Evolutionary conservation across 1,140 invertebrate genomes (phyloP).

Genomic region (Zophobas morio): DNA sequence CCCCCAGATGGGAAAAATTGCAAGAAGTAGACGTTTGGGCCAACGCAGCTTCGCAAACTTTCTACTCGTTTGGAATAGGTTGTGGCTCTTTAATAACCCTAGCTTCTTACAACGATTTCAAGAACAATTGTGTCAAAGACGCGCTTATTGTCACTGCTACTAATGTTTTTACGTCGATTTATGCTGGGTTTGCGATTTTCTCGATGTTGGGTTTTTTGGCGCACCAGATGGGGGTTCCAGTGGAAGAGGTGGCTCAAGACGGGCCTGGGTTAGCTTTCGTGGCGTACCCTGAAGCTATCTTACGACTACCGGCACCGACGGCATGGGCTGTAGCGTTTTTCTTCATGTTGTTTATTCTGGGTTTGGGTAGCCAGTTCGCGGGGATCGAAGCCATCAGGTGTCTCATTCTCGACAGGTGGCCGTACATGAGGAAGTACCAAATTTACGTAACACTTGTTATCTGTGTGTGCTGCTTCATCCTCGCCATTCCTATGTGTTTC

Average conservation of each 20-base stretch:
- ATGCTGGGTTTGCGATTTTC: conserved; percentile 84
- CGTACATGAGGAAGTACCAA: conserved; percentile 74
- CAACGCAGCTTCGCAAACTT: conserved; percentile 79
- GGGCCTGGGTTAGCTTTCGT: conserved; percentile 87
- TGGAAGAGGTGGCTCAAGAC: conserved; percentile 74
- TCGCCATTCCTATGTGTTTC: conserved; percentile 79
- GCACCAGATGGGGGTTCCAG: conserved; percentile 74
- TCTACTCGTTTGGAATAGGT: conserved; percentile 80
- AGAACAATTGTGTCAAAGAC: conserved; percentile 82
- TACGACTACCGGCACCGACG: conserved; percentile 81
- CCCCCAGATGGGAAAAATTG: conserved; percentile 81
- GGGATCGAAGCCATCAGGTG: conserved; percentile 86
- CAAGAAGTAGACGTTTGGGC: conserved; percentile 73
- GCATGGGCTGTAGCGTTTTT: conserved; percentile 90
- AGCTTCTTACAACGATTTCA: conserved; percentile 82
- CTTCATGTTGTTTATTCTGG: conserved; percentile 86
- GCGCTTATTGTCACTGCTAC: conserved; percentile 78
- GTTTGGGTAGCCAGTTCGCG: conserved; percentile 84
- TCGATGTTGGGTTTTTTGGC: conserved; percentile 86
- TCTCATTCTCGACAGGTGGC: conserved; percentile 80
- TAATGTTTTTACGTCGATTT: conserved; percentile 82
- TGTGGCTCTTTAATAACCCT: conserved; percentile 82
- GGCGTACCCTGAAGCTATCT: conserved; percentile 86
- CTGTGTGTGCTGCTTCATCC: conserved; percentile 75
- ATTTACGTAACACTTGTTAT: conserved; percentile 74